Base-by-base conservation (phyloP, 2,113 vertebrate species). In the Sinosuthora webbiana region DNA sequence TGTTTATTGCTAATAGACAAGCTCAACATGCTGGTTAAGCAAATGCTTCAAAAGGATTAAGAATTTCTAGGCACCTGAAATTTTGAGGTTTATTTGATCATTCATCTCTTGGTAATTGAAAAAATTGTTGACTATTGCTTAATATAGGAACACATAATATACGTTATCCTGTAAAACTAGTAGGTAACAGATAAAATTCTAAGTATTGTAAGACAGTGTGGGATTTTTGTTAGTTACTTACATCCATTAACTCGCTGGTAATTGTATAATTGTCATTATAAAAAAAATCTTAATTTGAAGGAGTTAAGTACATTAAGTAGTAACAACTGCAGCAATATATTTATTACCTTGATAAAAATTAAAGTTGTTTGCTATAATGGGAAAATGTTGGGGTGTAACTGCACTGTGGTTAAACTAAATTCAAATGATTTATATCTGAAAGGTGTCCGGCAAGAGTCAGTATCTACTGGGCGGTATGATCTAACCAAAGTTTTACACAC, bases 371-470 rank as follows among this genome's bases (percentile, higher is more conserved):
- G 93, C 94, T 98, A 64, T 97, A 94, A 87, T 79, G 91, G 85
- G 90, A 92, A 97, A 93, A 87, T 98, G 95, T 94, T 95, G 96
- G 64, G 71, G 53, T 94, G 79, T 96, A 94, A 96, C 91, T 97
- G 96, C 95, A 94, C 77, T 97, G 86, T 97, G 93, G 97, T 98
- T 97, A 97, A 98, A 98, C 98, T 98, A 94, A 98, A 98, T 97
- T 97, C 96, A 97, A 98, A 98, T 98, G 98, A 90, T 99, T 99
- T 99, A 98, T 99, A 98, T 99, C 99, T 99, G 98, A 98, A 99
- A 99, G 99, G 99, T 99, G 98, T 98, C 99, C 98, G 98, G 98
- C 99, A 99, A 98, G 98, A 98, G 98, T 99, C 98, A 98, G 95
- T 99, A 98, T 98, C 99, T 98, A 94, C 98, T 98, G 98, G 98